Base-by-base conservation (phyloP, 2,888 invertebrate genomes). In the Standfussiana lucernea region DNA sequence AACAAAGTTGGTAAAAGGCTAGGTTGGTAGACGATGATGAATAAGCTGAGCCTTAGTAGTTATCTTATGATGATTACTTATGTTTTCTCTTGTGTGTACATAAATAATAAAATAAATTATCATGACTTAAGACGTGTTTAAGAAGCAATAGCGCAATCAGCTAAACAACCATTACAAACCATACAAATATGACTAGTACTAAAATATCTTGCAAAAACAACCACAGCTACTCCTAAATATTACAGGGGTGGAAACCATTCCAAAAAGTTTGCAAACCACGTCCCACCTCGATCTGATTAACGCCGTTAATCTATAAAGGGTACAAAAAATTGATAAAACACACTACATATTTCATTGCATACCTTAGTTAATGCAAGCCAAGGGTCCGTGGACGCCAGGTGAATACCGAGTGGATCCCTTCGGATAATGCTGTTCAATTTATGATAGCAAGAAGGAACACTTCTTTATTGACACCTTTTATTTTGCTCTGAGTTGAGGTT, bases 351-450 rank as follows among this genome's bases (percentile, higher is more conserved):
- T 89, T 89, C 80, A 88, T 86, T 80, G 83, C 75, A 75, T 78
- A 79, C 79, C 78, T 75, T 80, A 75, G 86, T 84, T 86, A 88
- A 88, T 88, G 87, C 86, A 81, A 74, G 79, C 37, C 69, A 61
- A 74, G 80, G 86, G 80, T 72, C 68, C 62, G 56, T 4, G 24
- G 65, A n/a, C 80, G 77, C 21, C 24, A 15, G 64, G 53, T 86
- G 89, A 89, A 89, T 89, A 88, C 79, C n/a, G 74, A 87, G 75
- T 75, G 81, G 83, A 82, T 77, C 82, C 86, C 78, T 85, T 81
- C 53, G 76, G 83, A 88, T 88, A 88, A 86, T 88, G 74, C 86
- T 77, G 67, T 66, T 79, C 83, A 83, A 89, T 88, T 89, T 89
- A 89, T 87, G 89, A 85, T 80, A 62, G 71, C 79, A 62, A 64